Percentiles rank a stretch among this genome's conserved stretches.
phyloP scores from a whole-genome alignment of 1,140 invertebrate genomes.

The Panagrolaimus sp. region DNA sequence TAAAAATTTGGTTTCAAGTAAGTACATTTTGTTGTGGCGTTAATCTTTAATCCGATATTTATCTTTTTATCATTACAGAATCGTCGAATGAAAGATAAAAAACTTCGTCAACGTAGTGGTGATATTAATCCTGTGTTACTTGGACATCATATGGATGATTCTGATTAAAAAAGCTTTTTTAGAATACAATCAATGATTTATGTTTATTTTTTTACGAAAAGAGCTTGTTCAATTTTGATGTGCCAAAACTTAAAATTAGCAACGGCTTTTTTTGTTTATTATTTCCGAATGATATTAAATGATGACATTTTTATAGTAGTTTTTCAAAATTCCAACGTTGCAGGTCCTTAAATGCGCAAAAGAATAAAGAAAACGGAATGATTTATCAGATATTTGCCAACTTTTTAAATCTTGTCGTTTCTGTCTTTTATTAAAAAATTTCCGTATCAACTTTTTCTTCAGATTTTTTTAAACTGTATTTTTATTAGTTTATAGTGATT shows the following conservation, averaged over 20 bases:
- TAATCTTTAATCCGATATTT: neutral
- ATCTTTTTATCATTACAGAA: conserved; percentile 35
- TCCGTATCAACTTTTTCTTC: neutral
- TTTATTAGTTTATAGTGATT: too few relatives aligned
- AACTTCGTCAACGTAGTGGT: conserved; percentile 38
- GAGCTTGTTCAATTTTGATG: neutral
- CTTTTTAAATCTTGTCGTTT: neutral
- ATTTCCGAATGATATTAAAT: too few relatives aligned
- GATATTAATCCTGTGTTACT: conserved; percentile 20
- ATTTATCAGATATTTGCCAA: conserved; percentile 4
- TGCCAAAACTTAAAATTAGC: too few relatives aligned
- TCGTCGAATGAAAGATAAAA: conserved; percentile 57
- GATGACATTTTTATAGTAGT: too few relatives aligned
- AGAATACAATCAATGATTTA: too few relatives aligned
- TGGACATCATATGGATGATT: neutral
- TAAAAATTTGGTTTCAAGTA: conserved; percentile 67
- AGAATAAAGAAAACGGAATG: conserved; percentile 8
- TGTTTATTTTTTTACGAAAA: neutral
- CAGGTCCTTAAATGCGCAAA: too few relatives aligned
- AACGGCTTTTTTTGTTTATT: too few relatives aligned
- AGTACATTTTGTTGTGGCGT: neutral
- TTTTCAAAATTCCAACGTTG: too few relatives aligned
- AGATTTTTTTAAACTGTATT: too few relatives aligned
- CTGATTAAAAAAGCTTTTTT: conserved; percentile 6
- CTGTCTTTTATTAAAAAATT: neutral